Base-by-base conservation (phyloP, 2,797 vertebrate species). In the Echiichthys vipera region DNA sequence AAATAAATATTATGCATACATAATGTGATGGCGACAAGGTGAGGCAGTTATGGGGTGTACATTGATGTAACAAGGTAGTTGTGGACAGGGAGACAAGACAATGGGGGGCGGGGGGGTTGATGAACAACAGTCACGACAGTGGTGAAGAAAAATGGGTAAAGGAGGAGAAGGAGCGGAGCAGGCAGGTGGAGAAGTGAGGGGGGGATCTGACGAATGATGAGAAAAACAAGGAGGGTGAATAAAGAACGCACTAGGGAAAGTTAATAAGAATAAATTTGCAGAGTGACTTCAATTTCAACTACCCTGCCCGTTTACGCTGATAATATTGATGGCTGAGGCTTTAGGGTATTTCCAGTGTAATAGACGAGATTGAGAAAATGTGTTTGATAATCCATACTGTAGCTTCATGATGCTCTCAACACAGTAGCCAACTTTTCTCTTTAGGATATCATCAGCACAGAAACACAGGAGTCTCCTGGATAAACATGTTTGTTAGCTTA, bases 1-100 rank as follows among this genome's bases (percentile, higher is more conserved):
- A 81, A 83, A 79, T 47, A 85, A 66, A 82, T 78, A 74, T 56
- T 39, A 84, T 64, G 75, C 74, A 77, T 55, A 73, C 81, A 79
- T 77, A 74, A 85, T 67, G 71, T 50, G 74, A 57, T 17, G 13
- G 51, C 53, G 78, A 76, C 39, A 24, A 66, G 56, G 32, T 57
- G 54, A 83, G 73, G 74, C 81, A 49, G 71, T 72, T 71, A 62
- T 64, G 68, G 20, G 71, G 53, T 56, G 75, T 43, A 30, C 1
- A 29, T 25, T 42, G 63, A 63, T 78, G 66, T 80, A 66, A 84
- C 61, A 43, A 78, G 73, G 67, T 66, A 66, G 58, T 34, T 17
- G 66, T 78, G 67, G 72, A 76, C 53, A 74, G 7, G 24, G 46
- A 74, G 51, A 80, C 62, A 30, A 58, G 66, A 64, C 56, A 65